Evolutionary conservation across 2,797 vertebrate species (phyloP), one percentile per base, ranked within the genome.

Genomic region (Propithecus perrieri): DNA sequence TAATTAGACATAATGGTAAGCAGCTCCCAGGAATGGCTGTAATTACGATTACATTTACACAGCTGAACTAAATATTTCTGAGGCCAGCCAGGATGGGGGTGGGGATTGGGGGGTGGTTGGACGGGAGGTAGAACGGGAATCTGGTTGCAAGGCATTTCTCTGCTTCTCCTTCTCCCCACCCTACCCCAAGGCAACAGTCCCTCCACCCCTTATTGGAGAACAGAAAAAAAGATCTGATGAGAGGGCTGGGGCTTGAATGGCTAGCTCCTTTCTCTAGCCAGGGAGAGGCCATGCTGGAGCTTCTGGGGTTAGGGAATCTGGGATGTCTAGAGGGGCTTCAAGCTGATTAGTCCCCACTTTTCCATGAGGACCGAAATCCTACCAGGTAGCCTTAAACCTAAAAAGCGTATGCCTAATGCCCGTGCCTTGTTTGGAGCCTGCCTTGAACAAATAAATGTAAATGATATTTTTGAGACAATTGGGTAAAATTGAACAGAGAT

Each of bases 1-100:
- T 92, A 96, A 97, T 97, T 94, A 97, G 92, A 81, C 76, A 89
- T 95, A 95, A 95, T 96, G 85, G 72, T 87, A 97, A 97, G 93
- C 50, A 92, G 94, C 67, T 95, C 89, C 81, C 72, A 94, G 86
- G 80, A 94, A 97, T 85, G 95, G 83, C 38, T 93, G 55, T 88
- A 96, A 96, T 96, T 87, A 93, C 1, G 15, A 89, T 96, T 91
- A 91, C 85, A 94, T 97, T 96, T 96, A 91, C 38, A 69, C 9
- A 91, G 71, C 41, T 69, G 94, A 97, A 95, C 65, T 76, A 95
- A 92, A 90, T 92, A 95, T 87, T 91, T 97, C 84, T 87, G 71
- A 95, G 71, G 95, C 81, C 84, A 81, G 48, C 48, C 48, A 72
- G 53, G 38, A 89, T 38, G 35, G 43, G 10, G 26, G 10, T 59